Conservation (phyloP, 2,888 invertebrate genomes). For the Sepioteuthis lessoniana region DNA sequence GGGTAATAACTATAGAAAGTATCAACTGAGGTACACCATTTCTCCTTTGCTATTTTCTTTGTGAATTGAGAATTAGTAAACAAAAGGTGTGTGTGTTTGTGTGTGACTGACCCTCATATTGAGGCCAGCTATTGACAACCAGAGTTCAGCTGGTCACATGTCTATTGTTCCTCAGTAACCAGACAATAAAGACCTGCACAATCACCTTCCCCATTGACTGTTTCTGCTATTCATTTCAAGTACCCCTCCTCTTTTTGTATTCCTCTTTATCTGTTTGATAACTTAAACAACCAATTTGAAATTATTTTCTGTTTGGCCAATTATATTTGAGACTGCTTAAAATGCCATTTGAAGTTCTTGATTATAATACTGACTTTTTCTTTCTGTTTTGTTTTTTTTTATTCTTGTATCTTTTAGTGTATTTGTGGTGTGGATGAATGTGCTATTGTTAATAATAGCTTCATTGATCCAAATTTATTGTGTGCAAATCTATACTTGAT, state of each 20-base stretch:
- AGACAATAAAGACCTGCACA: neutral
- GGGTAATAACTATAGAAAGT: neutral
- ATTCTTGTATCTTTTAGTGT: neutral
- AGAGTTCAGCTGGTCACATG: conserved; percentile 10
- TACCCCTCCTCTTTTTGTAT: neutral
- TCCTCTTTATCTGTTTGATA: neutral
- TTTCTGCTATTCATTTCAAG: neutral
- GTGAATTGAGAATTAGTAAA: neutral
- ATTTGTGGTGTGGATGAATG: neutral
- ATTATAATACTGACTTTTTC: neutral
- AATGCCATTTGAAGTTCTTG: neutral
- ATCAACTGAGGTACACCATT: neutral
- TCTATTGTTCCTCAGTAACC: neutral
- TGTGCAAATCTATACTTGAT: too few relatives aligned
- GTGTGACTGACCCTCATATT: neutral
- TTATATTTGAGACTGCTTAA: neutral
- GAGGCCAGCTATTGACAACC: conserved; percentile 33
- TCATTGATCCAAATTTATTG: too few relatives aligned
- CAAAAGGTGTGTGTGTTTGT: neutral
- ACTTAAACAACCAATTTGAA: conserved; percentile 33
- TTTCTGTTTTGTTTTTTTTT: neutral
- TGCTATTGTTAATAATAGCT: too few relatives aligned
- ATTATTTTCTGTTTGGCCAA: neutral
- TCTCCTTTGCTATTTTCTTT: neutral
- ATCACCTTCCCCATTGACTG: neutral